Percentiles rank a stretch among this genome's conserved stretches.
Evolutionary conservation across 2,113 vertebrate species (phyloP).

Genomic region (human (Homo sapiens)): DNA sequence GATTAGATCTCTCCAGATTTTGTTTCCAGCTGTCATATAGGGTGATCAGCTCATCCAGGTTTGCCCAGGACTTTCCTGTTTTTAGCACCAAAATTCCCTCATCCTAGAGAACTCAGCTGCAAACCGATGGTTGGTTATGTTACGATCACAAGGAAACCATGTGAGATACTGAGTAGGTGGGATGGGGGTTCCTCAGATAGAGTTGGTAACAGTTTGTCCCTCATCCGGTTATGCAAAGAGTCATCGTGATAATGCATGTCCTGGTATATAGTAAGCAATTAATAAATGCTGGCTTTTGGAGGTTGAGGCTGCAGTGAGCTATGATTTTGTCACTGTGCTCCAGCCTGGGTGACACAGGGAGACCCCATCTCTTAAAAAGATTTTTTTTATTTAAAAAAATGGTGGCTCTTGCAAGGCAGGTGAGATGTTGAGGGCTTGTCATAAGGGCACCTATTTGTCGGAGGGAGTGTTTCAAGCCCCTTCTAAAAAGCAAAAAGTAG

Average conservation of each 20-base stretch:
- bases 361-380: no score
- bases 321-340: no score
- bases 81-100: background rate
- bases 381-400: no score
- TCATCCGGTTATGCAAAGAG: background rate
- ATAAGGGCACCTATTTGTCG: no score
- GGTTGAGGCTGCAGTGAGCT: no score
- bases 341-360: no score
- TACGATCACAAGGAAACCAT: rapidly evolving
- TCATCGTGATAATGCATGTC: rapidly evolving
- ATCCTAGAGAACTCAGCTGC: no score
- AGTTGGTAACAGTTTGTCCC: background rate
- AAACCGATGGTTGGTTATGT: background rate
- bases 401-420: background rate
- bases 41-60: no score
- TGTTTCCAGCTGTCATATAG: no score
- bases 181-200: background rate
- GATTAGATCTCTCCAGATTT: no score
- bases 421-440: background rate
- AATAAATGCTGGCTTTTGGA: no score
- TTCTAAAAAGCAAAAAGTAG: background rate
- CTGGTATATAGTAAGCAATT: background rate
- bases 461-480: background rate
- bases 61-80: no score
- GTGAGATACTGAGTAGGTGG: background rate